Conservation (phyloP, 2,113 vertebrate species). For the Caracal caracal region DNA sequence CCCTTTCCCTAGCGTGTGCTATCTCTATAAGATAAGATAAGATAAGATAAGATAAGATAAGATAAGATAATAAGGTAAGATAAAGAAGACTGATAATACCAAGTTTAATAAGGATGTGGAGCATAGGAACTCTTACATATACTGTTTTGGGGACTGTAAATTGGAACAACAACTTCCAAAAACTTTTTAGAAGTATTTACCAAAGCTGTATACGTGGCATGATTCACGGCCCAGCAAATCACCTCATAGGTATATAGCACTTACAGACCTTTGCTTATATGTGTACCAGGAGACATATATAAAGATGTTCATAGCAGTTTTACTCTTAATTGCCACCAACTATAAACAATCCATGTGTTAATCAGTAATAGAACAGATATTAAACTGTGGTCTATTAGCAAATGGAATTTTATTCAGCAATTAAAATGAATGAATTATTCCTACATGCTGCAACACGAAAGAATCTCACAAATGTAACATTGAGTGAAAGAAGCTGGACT, state of each 20-base stretch:
- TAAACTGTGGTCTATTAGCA: neutral
- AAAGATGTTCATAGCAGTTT: neutral
- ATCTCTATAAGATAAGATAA: no score
- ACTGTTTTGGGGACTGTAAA: neutral
- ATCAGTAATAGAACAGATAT: neutral
- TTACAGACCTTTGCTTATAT: neutral
- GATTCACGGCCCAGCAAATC: neutral
- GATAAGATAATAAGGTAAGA: no score
- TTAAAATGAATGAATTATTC: slow-evolving; percentile 22
- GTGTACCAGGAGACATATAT: neutral
- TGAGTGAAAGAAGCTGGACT: neutral
- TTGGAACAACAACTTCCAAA: neutral
- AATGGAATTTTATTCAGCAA: neutral
- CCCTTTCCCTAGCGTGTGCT: no score
- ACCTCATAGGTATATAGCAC: neutral
- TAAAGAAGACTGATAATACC: neutral
- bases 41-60: no score
- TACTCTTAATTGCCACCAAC: neutral
- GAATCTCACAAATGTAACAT: neutral
- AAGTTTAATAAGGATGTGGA: neutral
- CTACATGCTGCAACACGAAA: neutral
- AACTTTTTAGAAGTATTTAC: neutral
- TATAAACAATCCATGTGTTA: neutral
- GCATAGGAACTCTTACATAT: neutral
- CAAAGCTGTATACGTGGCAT: neutral